Evolutionary conservation across 2,797 vertebrate genomes (phyloP).

Genomic region (Loriculus beryllinus): DNA sequence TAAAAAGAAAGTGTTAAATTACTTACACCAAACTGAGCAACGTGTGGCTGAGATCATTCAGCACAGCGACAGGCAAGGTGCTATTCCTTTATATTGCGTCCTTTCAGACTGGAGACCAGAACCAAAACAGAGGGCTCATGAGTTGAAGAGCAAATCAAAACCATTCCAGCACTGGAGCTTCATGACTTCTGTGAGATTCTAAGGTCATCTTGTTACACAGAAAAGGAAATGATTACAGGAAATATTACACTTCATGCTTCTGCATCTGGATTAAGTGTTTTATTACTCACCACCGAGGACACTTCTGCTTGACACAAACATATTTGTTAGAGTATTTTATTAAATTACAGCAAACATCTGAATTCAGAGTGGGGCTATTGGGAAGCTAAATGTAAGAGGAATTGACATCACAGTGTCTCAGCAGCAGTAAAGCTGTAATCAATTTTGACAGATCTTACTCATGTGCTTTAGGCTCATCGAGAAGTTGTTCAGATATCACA

Average conservation of each 20-base stretch:
- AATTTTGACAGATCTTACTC: slow-evolving; percentile 42
- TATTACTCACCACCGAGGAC: slow-evolving; percentile 61
- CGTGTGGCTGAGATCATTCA: background rate
- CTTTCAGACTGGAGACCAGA: background rate
- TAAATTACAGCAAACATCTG: slow-evolving; percentile 62
- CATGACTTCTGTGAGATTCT: background rate
- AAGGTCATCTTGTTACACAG: slow-evolving; percentile 19
- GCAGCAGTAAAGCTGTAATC: slow-evolving; percentile 50
- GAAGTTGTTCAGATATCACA: slow-evolving; percentile 23
- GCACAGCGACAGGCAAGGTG: accelerated
- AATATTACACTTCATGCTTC: slow-evolving; percentile 48
- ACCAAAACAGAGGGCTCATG: background rate
- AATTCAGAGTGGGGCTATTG: slow-evolving; percentile 59
- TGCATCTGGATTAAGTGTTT: slow-evolving; percentile 60
- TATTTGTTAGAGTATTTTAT: slow-evolving; percentile 64
- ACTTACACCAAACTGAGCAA: background rate
- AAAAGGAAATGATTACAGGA: slow-evolving; percentile 38
- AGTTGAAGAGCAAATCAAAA: slow-evolving; percentile 10
- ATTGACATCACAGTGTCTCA: slow-evolving; percentile 24
- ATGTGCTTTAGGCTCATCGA: background rate
- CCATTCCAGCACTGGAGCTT: background rate
- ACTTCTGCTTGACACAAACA: slow-evolving; percentile 59
- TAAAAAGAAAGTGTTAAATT: background rate
- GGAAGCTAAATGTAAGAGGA: slow-evolving; percentile 52
- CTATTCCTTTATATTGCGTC: background rate